phyloP scores from a whole-genome alignment of 2,888 invertebrate genomes.

The Tipula unca region DNA sequence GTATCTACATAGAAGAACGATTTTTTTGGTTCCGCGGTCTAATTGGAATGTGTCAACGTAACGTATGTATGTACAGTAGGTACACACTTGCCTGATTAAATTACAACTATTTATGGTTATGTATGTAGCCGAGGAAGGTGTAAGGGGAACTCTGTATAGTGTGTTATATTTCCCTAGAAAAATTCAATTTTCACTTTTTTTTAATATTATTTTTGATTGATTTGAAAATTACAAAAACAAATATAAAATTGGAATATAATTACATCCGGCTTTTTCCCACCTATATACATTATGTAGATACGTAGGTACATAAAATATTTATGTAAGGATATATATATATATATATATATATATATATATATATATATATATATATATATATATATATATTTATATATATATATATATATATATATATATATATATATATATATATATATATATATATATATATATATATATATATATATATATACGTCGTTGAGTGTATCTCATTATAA shows the following conservation, averaged over 20 bases:
- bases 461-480: too few relatives aligned
- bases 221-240: conserved; percentile 8
- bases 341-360: too few relatives aligned
- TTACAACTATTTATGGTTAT: background rate
- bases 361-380: too few relatives aligned
- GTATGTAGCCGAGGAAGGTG: background rate
- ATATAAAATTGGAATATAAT: background rate
- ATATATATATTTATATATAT: too few relatives aligned
- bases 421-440: too few relatives aligned
- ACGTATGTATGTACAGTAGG: background rate
- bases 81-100: background rate
- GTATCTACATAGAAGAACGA: background rate
- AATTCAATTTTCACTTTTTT: background rate
- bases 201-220: background rate
- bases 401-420: too few relatives aligned
- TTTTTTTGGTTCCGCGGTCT: background rate
- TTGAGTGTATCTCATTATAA: background rate
- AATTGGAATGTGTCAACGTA: conserved; percentile 8
- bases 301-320: too few relatives aligned
- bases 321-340: too few relatives aligned
- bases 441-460: too few relatives aligned
- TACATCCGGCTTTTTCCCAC: conserved; percentile 8
- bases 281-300: background rate
- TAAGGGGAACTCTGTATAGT: background rate
- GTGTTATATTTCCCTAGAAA: background rate